Conservation (phyloP, 2,888 invertebrate genomes). For the Prionchulus punctatus region DNA sequence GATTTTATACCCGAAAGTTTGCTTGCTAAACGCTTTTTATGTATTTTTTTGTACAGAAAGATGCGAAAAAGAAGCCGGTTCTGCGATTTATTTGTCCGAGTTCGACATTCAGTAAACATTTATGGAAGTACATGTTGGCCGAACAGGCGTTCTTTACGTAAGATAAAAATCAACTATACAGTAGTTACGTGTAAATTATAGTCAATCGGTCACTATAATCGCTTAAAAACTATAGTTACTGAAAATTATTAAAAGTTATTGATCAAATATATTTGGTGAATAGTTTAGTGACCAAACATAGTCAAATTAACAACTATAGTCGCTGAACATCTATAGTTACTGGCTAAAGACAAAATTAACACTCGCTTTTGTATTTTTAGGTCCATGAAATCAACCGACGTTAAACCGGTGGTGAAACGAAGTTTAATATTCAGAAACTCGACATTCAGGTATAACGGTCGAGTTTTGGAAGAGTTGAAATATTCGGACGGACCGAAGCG, state of each 20-base stretch:
- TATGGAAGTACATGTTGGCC: slow-evolving; percentile 92
- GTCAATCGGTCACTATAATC: no score
- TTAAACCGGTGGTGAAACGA: neutral
- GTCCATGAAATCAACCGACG: slow-evolving; percentile 17
- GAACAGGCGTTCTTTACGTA: slow-evolving; percentile 96
- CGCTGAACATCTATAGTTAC: no score
- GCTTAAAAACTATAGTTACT: no score
- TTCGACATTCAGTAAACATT: slow-evolving; percentile 75
- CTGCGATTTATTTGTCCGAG: slow-evolving; percentile 89
- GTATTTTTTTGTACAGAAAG: slow-evolving; percentile 8
- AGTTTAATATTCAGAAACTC: slow-evolving; percentile 21
- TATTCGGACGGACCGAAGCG: slow-evolving; percentile 1
- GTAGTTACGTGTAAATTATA: no score
- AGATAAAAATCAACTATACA: no score
- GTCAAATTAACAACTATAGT: no score
- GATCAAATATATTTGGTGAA: no score
- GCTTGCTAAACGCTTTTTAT: slow-evolving; percentile 3
- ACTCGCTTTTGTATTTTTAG: no score
- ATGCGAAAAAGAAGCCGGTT: slow-evolving; percentile 31
- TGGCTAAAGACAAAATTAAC: no score
- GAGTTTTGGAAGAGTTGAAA: slow-evolving; percentile 24
- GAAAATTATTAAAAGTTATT: no score
- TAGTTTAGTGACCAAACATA: no score
- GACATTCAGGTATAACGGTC: slow-evolving; percentile 23
- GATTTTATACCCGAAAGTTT: neutral